These are phyloP conservation scores for Drosophila pseudotakahashii DNA, from an alignment of 2,888 invertebrate species.

Conservation along the genomic window DNA sequence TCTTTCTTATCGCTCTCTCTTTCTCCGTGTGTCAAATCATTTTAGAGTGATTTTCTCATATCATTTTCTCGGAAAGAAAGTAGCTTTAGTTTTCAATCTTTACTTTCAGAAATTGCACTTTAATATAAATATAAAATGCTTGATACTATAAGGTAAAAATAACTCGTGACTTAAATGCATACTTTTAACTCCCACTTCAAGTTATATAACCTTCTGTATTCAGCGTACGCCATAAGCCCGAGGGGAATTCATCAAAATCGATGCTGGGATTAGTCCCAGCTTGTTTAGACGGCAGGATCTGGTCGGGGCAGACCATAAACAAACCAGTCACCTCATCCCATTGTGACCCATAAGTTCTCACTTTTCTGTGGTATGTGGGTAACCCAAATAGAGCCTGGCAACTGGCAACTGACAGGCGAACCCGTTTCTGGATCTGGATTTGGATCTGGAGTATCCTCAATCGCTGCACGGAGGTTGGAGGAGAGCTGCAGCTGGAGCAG, in stretches of 20 bases:
- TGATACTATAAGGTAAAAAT: too few relatives aligned
- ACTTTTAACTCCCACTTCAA: background rate
- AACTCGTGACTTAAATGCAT: background rate
- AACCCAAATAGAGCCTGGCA: slow-evolving; percentile 65
- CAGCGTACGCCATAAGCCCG: background rate
- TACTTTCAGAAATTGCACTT: too few relatives aligned
- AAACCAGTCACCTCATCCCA: slow-evolving; percentile 26
- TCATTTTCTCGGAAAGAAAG: background rate
- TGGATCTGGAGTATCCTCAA: slow-evolving; percentile 11
- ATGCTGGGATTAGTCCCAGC: slow-evolving; percentile 27
- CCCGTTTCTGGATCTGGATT: slow-evolving; percentile 1
- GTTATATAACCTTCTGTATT: background rate
- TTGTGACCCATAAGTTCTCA: slow-evolving; percentile 42
- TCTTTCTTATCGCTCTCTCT: background rate
- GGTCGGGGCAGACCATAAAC: slow-evolving; percentile 26
- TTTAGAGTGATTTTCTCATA: slow-evolving; percentile 25
- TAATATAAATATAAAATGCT: too few relatives aligned
- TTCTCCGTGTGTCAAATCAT: slow-evolving; percentile 13
- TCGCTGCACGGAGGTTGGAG: background rate
- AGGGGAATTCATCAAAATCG: slow-evolving; percentile 25
- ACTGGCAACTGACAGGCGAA: slow-evolving; percentile 45
- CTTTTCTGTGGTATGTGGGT: slow-evolving; percentile 61
- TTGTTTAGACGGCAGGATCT: slow-evolving; percentile 3
- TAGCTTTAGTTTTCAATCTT: background rate
- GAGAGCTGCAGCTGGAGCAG: slow-evolving; percentile 58